Conservation (phyloP, 2,113 vertebrate species). For the Echinops telfairi region DNA sequence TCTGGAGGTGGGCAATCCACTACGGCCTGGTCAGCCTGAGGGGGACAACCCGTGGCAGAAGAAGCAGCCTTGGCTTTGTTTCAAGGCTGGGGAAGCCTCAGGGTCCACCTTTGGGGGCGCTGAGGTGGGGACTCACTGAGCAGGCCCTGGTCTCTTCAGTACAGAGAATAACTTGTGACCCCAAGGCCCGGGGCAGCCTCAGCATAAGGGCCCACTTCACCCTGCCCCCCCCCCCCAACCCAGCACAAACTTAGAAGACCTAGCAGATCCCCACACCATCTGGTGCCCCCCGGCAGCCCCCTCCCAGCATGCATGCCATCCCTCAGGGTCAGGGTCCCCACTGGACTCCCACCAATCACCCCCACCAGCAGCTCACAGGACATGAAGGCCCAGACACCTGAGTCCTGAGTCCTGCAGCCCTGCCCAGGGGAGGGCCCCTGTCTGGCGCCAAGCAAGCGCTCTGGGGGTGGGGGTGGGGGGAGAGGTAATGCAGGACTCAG, state of each 20-base stretch:
- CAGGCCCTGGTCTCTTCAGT: neutral
- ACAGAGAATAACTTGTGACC: neutral
- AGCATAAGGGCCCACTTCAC: neutral
- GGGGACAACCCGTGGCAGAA: neutral
- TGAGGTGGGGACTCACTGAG: neutral
- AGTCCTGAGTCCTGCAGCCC: neutral
- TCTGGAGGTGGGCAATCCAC: neutral
- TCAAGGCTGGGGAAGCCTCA: neutral
- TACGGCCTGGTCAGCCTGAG: neutral
- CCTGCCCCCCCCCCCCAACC: no score
- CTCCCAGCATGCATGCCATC: neutral
- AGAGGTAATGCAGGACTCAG: slow-evolving; percentile 66
- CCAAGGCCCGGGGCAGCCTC: neutral
- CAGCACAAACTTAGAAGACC: no score
- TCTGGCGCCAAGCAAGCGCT: neutral
- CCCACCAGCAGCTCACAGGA: slow-evolving; percentile 38
- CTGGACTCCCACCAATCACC: neutral
- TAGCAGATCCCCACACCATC: no score
- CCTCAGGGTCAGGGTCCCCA: neutral
- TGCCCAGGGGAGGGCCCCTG: neutral
- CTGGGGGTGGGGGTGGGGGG: neutral
- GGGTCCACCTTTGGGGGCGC: neutral
- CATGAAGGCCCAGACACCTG: neutral
- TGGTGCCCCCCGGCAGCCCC: neutral
- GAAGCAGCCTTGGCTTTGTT: neutral